Conservation (phyloP, 2,888 invertebrate genomes). For the Oxytorus armatus region DNA sequence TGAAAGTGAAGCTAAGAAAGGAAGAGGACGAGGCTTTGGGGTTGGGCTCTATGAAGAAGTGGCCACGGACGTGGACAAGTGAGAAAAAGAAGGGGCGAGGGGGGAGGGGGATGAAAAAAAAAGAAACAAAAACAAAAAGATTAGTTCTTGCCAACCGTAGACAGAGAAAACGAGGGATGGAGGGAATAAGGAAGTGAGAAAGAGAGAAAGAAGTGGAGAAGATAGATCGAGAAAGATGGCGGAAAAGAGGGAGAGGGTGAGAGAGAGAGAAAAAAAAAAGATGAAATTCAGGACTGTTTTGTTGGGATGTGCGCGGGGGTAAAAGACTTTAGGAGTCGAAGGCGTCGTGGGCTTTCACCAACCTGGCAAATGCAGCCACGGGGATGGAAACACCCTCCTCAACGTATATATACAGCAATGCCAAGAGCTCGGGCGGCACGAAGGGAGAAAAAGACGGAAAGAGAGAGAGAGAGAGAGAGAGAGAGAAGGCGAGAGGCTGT, state of each 20-base stretch:
- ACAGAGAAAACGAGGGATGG: constrained; percentile 30
- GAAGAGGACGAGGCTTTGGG: constrained; percentile 29
- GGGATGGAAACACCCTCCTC: constrained; percentile 51
- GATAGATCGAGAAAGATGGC: too few relatives aligned
- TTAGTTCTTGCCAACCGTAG: constrained; percentile 59
- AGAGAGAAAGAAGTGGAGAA: not conserved
- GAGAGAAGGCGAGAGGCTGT: constrained; percentile 12
- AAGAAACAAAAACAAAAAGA: too few relatives aligned
- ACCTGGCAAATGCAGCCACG: constrained; percentile 50
- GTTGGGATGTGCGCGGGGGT: constrained; percentile 37
- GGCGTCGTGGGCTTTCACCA: constrained; percentile 59
- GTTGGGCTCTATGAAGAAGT: constrained; percentile 55
- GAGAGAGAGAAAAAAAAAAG: constrained; percentile 1
- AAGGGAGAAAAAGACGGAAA: constrained; percentile 9
- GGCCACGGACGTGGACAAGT: constrained; percentile 56
- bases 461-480: constrained; percentile 3
- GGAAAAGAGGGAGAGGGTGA: constrained; percentile 1
- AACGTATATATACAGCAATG: constrained; percentile 13
- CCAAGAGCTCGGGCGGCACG: not conserved
- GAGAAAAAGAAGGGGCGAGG: constrained; percentile 57
- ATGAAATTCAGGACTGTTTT: constrained; percentile 47
- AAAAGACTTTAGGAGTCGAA: constrained; percentile 56
- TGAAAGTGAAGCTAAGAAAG: constrained; percentile 66
- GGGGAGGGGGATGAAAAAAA: too few relatives aligned
- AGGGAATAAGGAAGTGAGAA: not conserved